A percentile compares a stretch with the other conserved stretches of the same genome.
Evolutionary conservation across 2,797 vertebrate genomes (phyloP).

Genomic region (Oryzias sinensis): DNA sequence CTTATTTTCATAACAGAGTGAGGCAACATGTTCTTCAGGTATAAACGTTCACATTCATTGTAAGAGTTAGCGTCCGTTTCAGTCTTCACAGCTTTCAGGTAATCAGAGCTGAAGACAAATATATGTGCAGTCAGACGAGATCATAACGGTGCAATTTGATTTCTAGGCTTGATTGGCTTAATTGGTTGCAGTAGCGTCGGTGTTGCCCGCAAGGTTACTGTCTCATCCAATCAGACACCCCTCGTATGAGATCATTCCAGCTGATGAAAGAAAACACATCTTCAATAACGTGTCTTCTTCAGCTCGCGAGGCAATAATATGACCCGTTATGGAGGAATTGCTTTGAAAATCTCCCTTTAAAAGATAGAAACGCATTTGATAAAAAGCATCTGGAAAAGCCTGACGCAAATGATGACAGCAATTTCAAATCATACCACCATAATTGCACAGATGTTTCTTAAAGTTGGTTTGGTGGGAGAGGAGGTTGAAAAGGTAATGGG

Average conservation of each 20-base stretch:
- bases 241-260: conserved; percentile 51
- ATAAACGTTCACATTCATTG: conserved; percentile 8
- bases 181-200: conserved; percentile 69
- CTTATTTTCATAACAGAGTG: conserved; percentile 4
- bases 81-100: conserved; percentile 39
- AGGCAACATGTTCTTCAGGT: conserved; percentile 18
- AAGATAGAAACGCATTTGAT: conserved; percentile 17
- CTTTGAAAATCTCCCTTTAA: conserved; percentile 19
- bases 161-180: conserved; percentile 65
- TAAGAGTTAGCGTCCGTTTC: conserved; percentile 3
- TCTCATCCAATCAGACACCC: conserved; percentile 56
- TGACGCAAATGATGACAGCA: conserved; percentile 2
- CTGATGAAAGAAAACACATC: conserved; percentile 42
- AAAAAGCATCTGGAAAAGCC: conserved; percentile 1
- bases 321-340: conserved; percentile 48
- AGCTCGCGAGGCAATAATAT: conserved; percentile 28
- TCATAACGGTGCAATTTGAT: conserved; percentile 69
- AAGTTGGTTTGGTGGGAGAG: too few relatives aligned
- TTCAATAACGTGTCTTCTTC: conserved; percentile 14
- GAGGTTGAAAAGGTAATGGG: too few relatives aligned
- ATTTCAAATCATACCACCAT: too few relatives aligned
- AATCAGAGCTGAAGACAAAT: conserved; percentile 55
- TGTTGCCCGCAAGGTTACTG: conserved; percentile 69
- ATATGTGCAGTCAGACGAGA: conserved; percentile 61
- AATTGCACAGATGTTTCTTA: too few relatives aligned